These are phyloP conservation scores for Etheostoma cragini DNA, from an alignment of 2,113 vertebrate genomes.

Conservation along the genomic window DNA sequence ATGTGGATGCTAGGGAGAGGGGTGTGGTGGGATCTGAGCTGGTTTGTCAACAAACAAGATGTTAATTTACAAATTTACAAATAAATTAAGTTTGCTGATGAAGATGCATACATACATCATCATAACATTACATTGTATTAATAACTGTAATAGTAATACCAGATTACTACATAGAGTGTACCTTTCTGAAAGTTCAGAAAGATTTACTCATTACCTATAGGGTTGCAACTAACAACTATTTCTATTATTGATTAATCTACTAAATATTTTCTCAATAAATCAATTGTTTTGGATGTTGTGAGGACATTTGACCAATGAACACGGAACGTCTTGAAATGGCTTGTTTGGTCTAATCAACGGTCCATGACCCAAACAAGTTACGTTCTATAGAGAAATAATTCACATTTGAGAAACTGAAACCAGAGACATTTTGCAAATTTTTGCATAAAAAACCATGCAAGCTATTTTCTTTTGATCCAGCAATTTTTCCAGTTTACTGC, in stretches of 20 bases:
- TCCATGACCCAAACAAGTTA: neutral
- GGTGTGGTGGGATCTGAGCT: fast-evolving
- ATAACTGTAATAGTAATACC: neutral
- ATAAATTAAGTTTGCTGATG: neutral
- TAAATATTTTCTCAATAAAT: neutral
- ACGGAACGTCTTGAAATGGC: neutral
- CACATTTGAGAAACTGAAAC: neutral
- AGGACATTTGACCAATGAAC: neutral
- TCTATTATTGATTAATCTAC: neutral
- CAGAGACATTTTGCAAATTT: neutral
- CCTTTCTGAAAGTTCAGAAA: neutral
- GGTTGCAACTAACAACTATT: neutral
- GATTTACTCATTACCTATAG: neutral
- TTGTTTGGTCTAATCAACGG: neutral
- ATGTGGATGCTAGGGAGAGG: neutral
- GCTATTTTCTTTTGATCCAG: neutral
- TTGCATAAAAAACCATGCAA: neutral
- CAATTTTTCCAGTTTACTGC: neutral
- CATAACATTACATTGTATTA: neutral
- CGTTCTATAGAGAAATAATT: neutral
- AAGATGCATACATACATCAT: neutral
- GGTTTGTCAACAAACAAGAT: neutral
- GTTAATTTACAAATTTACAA: too few species aligned
- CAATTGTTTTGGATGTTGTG: neutral
- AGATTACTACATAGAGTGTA: neutral